Base-by-base conservation (phyloP, 2,113 vertebrate species). In the Axis porcinus region DNA sequence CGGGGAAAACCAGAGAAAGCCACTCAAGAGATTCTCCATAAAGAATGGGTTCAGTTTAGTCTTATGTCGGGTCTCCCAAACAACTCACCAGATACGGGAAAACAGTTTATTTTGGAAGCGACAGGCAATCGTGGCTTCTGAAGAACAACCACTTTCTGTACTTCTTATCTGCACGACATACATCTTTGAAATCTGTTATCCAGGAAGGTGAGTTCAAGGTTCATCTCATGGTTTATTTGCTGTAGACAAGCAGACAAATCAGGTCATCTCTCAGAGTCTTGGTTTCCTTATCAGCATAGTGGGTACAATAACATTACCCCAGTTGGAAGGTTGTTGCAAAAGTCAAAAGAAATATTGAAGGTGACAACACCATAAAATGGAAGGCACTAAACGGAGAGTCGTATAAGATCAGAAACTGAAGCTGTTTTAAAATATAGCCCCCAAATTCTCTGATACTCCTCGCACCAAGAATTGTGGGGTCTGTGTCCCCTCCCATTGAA, bases 101-200 rank as follows among this genome's bases (percentile, higher is more conserved):
- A 94, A 64, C 43, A 33, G 91, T 43, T 43, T 70, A 43, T 43
- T 82, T 94, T 47, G 55, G n/a, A 93, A 93, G n/a, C 30, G 82
- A 95, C 30, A 16, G 33, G 95, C 55, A 36, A 52, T 55, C 70
- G 47, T 40, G 55, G 57, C 58, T 93, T 36, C 81, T 85, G 45
- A 92, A 97, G 58, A 95, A 30, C 94, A 95, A 30, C 92, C 89
- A 78, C 50, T 50, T 67, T 94, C 64, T 83, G 36, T 88, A 21
- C 58, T 78, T 84, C 74, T 54, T 85, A 21, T 40, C 36, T 23
- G 70, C 12, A 43, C 0, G 7, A 19, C 52, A 85, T 16, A 82
- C 12, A 60, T 47, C 82, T 95, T 92, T 74, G 94, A 95, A 83
- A 96, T 91, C 85, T 87, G 15, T 83, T 88, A 55, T 30, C 78